phyloP scores from a whole-genome alignment of 1,140 invertebrate genomes.

The Tetramorium simillimum region DNA sequence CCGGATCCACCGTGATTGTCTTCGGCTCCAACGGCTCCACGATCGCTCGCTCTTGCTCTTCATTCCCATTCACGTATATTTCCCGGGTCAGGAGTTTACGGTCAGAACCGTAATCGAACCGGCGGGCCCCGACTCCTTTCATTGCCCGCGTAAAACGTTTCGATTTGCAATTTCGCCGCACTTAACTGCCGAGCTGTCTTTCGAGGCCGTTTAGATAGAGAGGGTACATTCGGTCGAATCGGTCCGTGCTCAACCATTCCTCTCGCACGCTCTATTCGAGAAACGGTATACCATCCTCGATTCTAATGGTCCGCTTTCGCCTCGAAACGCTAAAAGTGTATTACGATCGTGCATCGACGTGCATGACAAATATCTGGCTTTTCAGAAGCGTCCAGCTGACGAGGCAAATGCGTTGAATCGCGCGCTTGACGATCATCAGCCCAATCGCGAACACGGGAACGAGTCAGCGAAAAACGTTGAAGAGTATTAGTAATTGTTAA shows the following conservation, averaged over 20 bases:
- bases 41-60: slow-evolving; percentile 40
- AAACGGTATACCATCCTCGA: slow-evolving; percentile 25
- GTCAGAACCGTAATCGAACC: slow-evolving; percentile 75
- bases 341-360: slow-evolving; percentile 43
- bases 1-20: neutral
- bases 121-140: slow-evolving; percentile 72
- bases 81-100: slow-evolving; percentile 59
- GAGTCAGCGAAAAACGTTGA: neutral
- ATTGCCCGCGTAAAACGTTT: slow-evolving; percentile 80
- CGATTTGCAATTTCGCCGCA: slow-evolving; percentile 76
- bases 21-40: slow-evolving; percentile 45
- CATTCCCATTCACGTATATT: slow-evolving; percentile 66
- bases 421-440: neutral
- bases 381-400: slow-evolving; percentile 45
- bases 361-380: slow-evolving; percentile 51
- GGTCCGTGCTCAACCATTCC: neutral
- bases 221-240: slow-evolving; percentile 41
- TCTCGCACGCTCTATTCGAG: neutral
- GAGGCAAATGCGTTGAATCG: neutral
- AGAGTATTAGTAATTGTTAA: slow-evolving; percentile 17
- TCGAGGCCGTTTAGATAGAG: slow-evolving; percentile 70
- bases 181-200: slow-evolving; percentile 73
- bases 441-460: neutral
- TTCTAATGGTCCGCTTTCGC: slow-evolving; percentile 54
- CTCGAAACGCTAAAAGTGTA: slow-evolving; percentile 40